Evolutionary conservation across 2,797 vertebrate species (phyloP).

Genomic region (Phaenicophaeus curvirostris): DNA sequence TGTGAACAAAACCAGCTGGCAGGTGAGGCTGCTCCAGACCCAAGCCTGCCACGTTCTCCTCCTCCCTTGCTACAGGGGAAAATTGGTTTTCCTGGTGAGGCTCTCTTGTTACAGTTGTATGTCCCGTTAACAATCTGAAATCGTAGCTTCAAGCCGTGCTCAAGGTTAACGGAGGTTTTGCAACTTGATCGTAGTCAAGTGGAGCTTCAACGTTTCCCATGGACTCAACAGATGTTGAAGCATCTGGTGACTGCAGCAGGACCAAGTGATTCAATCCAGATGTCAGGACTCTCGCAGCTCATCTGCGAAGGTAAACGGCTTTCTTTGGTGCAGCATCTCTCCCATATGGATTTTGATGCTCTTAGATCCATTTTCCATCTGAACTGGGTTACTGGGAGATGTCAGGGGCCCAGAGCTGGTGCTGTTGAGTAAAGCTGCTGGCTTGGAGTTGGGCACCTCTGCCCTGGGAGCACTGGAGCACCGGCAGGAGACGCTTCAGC

Average conservation of each 20-base stretch:
- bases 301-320: background rate
- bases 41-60: background rate
- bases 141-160: background rate
- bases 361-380: background rate
- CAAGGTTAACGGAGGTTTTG: constrained; percentile 44
- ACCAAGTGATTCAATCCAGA: constrained; percentile 10
- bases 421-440: background rate
- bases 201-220: background rate
- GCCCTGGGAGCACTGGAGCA: background rate
- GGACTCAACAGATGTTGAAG: constrained; percentile 41
- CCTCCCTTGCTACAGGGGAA: background rate
- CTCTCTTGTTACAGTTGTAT: background rate
- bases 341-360: fast-evolving
- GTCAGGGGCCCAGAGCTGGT: background rate
- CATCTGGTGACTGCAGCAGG: constrained; percentile 41
- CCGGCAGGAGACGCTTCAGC: fast-evolving
- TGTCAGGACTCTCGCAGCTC: background rate
- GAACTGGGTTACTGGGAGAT: background rate
- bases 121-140: constrained; percentile 16
- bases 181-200: background rate
- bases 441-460: background rate
- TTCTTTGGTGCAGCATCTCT: background rate
- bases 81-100: background rate
- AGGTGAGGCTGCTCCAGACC: background rate
- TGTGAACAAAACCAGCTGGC: background rate